phyloP scores from a whole-genome alignment of 1,140 invertebrate species.

The Anthonomus grandis region DNA sequence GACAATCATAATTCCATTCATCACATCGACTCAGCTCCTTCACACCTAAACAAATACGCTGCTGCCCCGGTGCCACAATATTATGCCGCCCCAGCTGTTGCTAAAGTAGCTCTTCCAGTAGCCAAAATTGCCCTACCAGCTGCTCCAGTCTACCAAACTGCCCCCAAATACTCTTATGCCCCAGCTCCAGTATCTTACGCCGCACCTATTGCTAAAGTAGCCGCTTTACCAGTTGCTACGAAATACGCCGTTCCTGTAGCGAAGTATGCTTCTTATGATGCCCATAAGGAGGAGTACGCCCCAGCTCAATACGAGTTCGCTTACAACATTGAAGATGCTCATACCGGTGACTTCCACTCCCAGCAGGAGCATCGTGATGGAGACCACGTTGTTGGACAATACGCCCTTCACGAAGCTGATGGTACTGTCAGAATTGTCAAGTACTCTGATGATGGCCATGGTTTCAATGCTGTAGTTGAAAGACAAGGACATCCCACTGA shows the following conservation, averaged over 20 bases:
- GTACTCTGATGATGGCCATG: constrained; percentile 54
- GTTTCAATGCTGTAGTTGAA: constrained; percentile 39
- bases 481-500: constrained; percentile 27
- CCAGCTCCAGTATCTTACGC: constrained; percentile 18
- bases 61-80: constrained; percentile 51
- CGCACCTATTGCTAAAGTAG: constrained; percentile 21
- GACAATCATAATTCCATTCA: constrained; percentile 39
- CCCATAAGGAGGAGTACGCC: constrained; percentile 21
- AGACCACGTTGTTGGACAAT: constrained; percentile 30
- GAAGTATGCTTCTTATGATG: constrained; percentile 10
- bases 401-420: constrained; percentile 52
- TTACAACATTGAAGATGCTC: constrained; percentile 48
- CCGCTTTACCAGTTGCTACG: constrained; percentile 24
- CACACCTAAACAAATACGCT: constrained; percentile 47
- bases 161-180: constrained; percentile 23
- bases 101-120: constrained; percentile 26
- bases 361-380: constrained; percentile 36
- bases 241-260: constrained; percentile 28
- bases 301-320: constrained; percentile 36
- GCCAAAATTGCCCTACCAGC: constrained; percentile 34
- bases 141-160: background rate
- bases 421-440: constrained; percentile 55
- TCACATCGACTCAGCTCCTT: constrained; percentile 46
- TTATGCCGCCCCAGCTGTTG: constrained; percentile 7
- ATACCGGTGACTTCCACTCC: constrained; percentile 48